A percentile compares a stretch with the other conserved stretches of the same genome.
phyloP scores from a whole-genome alignment of 2,888 invertebrate species.

The Pristionchus fissidentatus region DNA sequence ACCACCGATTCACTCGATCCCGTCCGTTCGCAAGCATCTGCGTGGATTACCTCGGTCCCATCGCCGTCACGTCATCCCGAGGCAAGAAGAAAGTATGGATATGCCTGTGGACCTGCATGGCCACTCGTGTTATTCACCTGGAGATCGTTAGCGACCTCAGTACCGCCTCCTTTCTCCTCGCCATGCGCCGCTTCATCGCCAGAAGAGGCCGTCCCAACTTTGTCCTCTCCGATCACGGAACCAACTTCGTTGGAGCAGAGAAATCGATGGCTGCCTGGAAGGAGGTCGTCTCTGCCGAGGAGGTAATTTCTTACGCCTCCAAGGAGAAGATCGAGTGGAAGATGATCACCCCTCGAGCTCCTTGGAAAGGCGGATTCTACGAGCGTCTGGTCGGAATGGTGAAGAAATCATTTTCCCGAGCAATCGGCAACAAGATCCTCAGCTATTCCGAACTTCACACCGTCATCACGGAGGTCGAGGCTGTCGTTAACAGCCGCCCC shows the following conservation, averaged over 20 bases:
- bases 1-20: conserved; percentile 64
- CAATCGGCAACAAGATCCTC: neutral
- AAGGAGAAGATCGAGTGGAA: conserved; percentile 60
- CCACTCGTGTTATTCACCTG: conserved; percentile 76
- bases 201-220: conserved; percentile 71
- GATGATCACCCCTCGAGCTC: conserved; percentile 76
- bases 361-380: conserved; percentile 78
- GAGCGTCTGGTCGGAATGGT: conserved; percentile 75
- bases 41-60: conserved; percentile 76
- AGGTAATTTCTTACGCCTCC: conserved; percentile 21
- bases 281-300: neutral
- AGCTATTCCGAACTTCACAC: neutral
- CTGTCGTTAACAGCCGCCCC: conserved; percentile 2
- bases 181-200: conserved; percentile 73
- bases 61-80: conserved; percentile 67
- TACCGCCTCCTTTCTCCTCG: conserved; percentile 70
- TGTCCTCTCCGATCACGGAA: conserved; percentile 75
- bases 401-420: neutral
- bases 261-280: conserved; percentile 56
- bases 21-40: conserved; percentile 72
- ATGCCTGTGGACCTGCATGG: conserved; percentile 76
- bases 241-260: conserved; percentile 69
- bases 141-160: conserved; percentile 74
- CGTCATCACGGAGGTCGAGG: conserved; percentile 1
- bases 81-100: conserved; percentile 69